These are phyloP conservation scores for Coendou prehensilis DNA, from an alignment of 2,797 vertebrate species.

Conservation along the genomic window DNA sequence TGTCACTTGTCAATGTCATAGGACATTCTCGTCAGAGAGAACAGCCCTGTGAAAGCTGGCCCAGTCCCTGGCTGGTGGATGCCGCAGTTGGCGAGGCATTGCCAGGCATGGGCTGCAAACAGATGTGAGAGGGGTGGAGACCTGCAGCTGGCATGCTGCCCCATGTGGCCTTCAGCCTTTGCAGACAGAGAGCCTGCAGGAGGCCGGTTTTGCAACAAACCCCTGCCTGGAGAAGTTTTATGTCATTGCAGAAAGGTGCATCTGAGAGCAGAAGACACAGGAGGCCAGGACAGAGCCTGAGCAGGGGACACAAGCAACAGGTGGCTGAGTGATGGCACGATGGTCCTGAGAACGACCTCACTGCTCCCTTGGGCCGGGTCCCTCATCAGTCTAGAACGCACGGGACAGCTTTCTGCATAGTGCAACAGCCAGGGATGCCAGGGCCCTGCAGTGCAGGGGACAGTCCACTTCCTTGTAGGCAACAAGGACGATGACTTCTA, in stretches of 20 bases:
- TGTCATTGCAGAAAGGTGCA: neutral
- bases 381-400: neutral
- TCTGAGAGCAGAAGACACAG: neutral
- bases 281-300: neutral
- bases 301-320: neutral
- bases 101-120: neutral
- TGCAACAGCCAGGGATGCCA: neutral
- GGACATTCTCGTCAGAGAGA: conserved; percentile 49
- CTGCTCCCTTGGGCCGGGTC: neutral
- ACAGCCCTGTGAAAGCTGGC: neutral
- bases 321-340: neutral
- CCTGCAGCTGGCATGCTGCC: neutral
- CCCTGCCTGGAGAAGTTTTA: neutral
- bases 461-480: neutral
- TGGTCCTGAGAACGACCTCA: neutral
- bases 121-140: neutral
- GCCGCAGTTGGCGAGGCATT: neutral
- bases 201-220: neutral
- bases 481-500: neutral
- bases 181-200: neutral
- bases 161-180: neutral
- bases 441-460: neutral
- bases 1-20: neutral
- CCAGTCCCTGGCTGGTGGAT: neutral
- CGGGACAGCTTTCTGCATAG: neutral